Evolutionary conservation across 2,797 vertebrate genomes (phyloP).

Genomic region (Coregonus sp.): DNA sequence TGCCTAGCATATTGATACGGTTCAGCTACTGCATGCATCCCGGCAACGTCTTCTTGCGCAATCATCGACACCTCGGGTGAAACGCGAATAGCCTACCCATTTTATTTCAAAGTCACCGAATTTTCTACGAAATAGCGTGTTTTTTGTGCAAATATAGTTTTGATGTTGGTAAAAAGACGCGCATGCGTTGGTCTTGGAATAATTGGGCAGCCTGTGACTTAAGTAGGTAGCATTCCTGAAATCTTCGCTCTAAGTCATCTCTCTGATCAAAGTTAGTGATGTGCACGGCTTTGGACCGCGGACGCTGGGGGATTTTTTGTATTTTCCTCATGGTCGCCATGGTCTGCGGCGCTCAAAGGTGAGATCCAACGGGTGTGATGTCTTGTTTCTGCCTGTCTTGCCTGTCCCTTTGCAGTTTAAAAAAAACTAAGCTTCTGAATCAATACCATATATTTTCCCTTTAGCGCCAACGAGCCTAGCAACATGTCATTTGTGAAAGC

Average conservation of each 20-base stretch:
- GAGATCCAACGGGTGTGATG: constrained; percentile 53
- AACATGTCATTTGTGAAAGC: constrained; percentile 90
- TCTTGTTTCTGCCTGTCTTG: constrained; percentile 1
- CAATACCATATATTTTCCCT: constrained; percentile 45
- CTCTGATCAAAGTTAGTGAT: constrained; percentile 73
- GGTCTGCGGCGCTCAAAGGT: constrained; percentile 84
- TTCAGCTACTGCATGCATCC: constrained; percentile 38
- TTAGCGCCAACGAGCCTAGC: constrained; percentile 81
- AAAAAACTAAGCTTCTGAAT: not conserved
- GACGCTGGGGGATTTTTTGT: constrained; percentile 70
- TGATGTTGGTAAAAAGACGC: constrained; percentile 68
- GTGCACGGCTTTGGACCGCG: constrained; percentile 74
- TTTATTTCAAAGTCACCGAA: constrained; percentile 23
- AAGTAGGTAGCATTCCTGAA: constrained; percentile 73
- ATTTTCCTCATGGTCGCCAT: constrained; percentile 78
- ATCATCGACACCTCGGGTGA: constrained; percentile 43
- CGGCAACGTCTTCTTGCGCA: constrained; percentile 33
- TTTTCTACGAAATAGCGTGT: constrained; percentile 20
- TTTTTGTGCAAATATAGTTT: constrained; percentile 58
- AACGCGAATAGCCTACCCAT: constrained; percentile 38
- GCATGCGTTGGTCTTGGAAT: constrained; percentile 77
- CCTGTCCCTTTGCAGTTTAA: constrained; percentile 28
- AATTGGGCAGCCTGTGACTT: constrained; percentile 70
- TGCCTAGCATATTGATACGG: constrained; percentile 57
- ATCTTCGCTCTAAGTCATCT: constrained; percentile 69